Evolutionary conservation across 2,113 vertebrate species (phyloP), one percentile per base, ranked within the genome.

Genomic region (Hiodon tergisus): DNA sequence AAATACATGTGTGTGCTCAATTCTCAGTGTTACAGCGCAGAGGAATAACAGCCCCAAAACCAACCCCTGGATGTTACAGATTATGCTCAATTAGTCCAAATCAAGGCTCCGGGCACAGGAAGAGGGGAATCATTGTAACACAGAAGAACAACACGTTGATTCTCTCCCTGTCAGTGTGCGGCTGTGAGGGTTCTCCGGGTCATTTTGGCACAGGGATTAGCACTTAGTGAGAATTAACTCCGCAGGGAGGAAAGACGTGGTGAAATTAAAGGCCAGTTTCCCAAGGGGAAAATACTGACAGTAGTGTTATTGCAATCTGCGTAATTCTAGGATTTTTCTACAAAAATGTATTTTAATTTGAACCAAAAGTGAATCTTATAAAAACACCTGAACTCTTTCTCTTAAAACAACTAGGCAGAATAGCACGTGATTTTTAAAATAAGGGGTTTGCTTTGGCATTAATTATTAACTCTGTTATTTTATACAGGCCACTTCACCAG

Each of bases 151-250:
- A 82, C 78, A 82, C 84, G 79, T 81, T 82, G 84, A 80, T 88
- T 88, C 87, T 81, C 74, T 76, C 47, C 31, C 66, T 72, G 80
- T 72, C 78, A 80, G 47, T 75, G 61, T 72, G 76, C 78, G 84
- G 78, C 79, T 75, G 6, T 17, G 77, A 71, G 81, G 83, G 82
- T 76, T 79, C 69, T 62, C 88, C 89, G 87, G 89, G 89, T 91
- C 90, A 90, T 90, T 85, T 90, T 87, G 85, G 79, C 82, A 85
- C 81, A 76, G 51, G 86, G 88, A 87, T 92, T 88, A 89, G 84
- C 85, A 79, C 85, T 86, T 80, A 59, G 76, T 82, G 86, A 86
- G 84, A 63, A 77, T 68, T 55, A 71, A n/a, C 71, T 83, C 87
- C 85, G 81, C 59, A 84, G 86, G 82, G 82, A 75, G 13, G 74